Evolutionary conservation across 2,113 vertebrate species (phyloP).

Genomic region (Melanerpes aurifrons): DNA sequence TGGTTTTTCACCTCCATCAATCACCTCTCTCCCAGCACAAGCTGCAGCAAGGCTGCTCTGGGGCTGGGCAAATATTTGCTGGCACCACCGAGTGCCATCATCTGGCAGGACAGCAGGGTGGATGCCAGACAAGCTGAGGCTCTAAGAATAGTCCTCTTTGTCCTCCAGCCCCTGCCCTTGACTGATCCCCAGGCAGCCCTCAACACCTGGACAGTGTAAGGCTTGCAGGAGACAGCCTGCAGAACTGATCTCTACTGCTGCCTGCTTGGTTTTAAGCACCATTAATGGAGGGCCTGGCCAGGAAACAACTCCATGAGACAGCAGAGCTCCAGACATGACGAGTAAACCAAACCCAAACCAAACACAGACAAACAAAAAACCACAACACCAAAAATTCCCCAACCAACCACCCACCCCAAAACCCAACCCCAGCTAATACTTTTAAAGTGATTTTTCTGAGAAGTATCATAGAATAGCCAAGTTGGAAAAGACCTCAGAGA

Average conservation of each 20-base stretch:
- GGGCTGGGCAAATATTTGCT: conserved; percentile 4
- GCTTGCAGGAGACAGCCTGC: background rate
- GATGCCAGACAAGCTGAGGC: background rate
- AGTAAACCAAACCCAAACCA: background rate
- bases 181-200: background rate
- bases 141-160: conserved; percentile 29
- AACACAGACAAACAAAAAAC: background rate
- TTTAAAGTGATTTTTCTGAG: background rate
- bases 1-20: background rate
- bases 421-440: background rate
- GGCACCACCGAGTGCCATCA: background rate
- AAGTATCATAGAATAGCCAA: background rate
- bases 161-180: background rate
- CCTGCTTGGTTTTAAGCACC: background rate
- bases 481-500: too few relatives aligned
- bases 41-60: background rate
- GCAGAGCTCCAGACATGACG: background rate
- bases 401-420: too few relatives aligned
- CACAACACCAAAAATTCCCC: too few relatives aligned
- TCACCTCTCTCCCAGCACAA: background rate
- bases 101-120: background rate
- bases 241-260: background rate
- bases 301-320: background rate
- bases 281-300: background rate
- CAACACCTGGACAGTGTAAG: background rate